These are phyloP conservation scores for Scrobipalpa costella DNA, from an alignment of 2,888 invertebrate genomes.

Conservation along the genomic window DNA sequence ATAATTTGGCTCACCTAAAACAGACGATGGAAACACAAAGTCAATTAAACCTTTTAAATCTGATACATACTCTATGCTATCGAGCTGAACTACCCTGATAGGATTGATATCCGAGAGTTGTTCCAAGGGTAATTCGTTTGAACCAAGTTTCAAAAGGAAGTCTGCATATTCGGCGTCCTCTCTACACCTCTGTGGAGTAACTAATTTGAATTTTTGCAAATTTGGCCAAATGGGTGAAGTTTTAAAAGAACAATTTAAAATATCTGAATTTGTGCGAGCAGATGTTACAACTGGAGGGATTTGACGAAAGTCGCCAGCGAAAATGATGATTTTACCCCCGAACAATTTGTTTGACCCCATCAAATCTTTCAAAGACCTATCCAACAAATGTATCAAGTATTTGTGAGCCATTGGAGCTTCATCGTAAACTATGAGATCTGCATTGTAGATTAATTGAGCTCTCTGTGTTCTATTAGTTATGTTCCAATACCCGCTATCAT, in stretches of 20 bases:
- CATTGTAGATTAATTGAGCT: background rate
- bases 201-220: slow-evolving; percentile 26
- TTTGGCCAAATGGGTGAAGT: slow-evolving; percentile 28
- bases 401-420: background rate
- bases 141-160: slow-evolving; percentile 5
- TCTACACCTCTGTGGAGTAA: slow-evolving; percentile 28
- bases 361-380: background rate
- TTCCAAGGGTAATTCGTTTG: background rate
- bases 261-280: slow-evolving; percentile 23
- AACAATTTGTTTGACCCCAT: slow-evolving; percentile 27
- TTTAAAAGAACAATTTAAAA: slow-evolving; percentile 20
- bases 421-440: background rate
- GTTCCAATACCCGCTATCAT: background rate
- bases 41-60: slow-evolving; percentile 15
- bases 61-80: background rate
- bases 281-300: slow-evolving; percentile 30
- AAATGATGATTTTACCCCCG: slow-evolving; percentile 32
- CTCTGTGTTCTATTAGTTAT: background rate
- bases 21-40: background rate
- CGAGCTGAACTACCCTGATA: too few species aligned
- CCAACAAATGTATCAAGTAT: background rate
- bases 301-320: slow-evolving; percentile 33
- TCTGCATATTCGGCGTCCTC: slow-evolving; percentile 15
- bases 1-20: background rate
- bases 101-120: too few species aligned